Percentiles rank a stretch among this genome's conserved stretches.
Conservation (phyloP, 2,797 vertebrate genomes). For the Falco concolor region DNA sequence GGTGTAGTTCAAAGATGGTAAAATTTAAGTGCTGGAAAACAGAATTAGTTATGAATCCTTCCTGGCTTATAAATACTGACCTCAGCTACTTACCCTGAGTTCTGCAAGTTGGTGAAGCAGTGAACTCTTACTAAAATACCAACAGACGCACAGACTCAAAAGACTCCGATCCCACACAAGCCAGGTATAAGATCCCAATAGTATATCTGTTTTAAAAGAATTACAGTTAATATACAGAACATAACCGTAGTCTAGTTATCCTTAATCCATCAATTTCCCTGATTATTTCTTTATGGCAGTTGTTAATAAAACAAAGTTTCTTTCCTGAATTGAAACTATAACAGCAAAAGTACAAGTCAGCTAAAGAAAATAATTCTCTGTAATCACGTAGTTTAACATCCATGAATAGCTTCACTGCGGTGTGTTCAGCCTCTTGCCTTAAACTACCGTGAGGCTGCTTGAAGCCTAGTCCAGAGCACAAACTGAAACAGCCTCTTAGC, state of each 20-base stretch:
- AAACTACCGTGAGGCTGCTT: background rate
- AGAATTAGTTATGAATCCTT: background rate
- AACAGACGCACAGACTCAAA: background rate
- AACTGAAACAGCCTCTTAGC: background rate
- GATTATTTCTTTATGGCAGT: background rate
- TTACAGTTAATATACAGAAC: background rate
- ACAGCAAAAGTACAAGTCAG: background rate
- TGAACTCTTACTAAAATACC: background rate
- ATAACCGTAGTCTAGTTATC: fast-evolving
- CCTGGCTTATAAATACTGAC: background rate
- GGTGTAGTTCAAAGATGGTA: background rate
- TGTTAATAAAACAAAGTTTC: background rate
- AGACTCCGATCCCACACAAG: background rate
- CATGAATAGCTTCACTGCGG: background rate
- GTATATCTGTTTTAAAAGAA: background rate
- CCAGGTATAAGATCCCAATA: background rate
- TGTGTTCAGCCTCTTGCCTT: background rate
- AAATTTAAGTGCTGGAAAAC: background rate
- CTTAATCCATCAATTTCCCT: background rate
- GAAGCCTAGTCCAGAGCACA: background rate
- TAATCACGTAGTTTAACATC: background rate
- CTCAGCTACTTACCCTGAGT: background rate
- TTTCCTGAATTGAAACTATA: background rate
- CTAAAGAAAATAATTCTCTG: background rate
- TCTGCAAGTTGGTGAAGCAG: background rate